Base-by-base conservation (phyloP, 2,113 vertebrate species). In the Nicator chloris region DNA sequence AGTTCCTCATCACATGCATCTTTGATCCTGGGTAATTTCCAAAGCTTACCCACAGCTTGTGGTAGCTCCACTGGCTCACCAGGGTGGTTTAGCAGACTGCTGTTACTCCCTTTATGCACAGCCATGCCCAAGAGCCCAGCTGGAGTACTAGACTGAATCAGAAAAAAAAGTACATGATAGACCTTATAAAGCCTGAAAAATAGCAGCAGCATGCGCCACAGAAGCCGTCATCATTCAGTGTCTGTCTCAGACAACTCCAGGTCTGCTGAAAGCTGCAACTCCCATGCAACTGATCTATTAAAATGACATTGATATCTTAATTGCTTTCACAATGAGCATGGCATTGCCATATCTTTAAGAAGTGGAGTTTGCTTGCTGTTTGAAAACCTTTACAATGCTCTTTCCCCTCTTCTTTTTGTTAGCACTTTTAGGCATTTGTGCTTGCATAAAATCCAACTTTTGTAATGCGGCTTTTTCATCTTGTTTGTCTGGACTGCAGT, bases 401-500 rank as follows among this genome's bases (percentile, higher is more conserved):
- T 45, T 84, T 72, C 22, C 10, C 20, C 23, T 80, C 86, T 92
- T 96, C 59, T 79, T 28, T 88, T 83, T 6, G 3, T 92, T 95
- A 95, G 82, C 60, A 50, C 89, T 98, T 97, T 51, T 89, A 96
- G 84, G 77, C 93, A 85, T 95, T 78, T 92, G 54, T 53, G 53
- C 93, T 92, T 87, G 53, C 83, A 96, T 89, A 97, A 97, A 97
- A 95, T 97, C 91, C 92, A 88, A 69, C 73, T 94, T 95, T 95
- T 97, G 96, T 96, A 95, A 98, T 97, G 92, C 97, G 97, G 53
- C 53, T 94, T 97, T 97, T 97, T 95, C 83, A 61, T 94, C 50
- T 86, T 98, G 95, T 98, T 98, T 98, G 96, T 97, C 98, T 98
- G 98, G 97, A 97, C 65, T 66, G 61, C 56, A 88, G 73, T 96